Conservation (phyloP, 2,888 invertebrate species). For the Scaptomyza parva region DNA sequence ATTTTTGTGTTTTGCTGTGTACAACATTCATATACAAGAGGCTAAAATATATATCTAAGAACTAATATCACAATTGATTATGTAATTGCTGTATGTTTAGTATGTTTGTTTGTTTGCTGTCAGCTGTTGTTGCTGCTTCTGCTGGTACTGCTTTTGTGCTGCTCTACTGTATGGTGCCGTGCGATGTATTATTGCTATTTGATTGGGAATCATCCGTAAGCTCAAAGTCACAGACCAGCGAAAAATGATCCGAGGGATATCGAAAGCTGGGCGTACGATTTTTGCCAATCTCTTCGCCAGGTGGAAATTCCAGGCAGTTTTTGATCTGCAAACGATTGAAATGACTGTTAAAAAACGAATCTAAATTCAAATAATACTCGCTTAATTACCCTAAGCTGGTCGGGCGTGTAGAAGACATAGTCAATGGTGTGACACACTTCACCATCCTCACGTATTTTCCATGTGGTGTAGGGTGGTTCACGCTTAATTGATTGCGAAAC, state of each 20-base stretch:
- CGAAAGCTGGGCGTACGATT: slow-evolving; percentile 88
- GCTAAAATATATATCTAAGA: slow-evolving; percentile 82
- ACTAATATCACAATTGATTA: slow-evolving; percentile 84
- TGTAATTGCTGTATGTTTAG: slow-evolving; percentile 66
- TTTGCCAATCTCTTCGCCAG: slow-evolving; percentile 88
- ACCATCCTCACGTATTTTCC: slow-evolving; percentile 90
- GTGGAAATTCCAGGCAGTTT: slow-evolving; percentile 86
- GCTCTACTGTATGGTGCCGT: slow-evolving; percentile 58
- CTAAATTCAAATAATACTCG: neutral
- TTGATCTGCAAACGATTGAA: slow-evolving; percentile 69
- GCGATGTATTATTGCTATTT: slow-evolving; percentile 20
- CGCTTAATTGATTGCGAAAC: slow-evolving; percentile 82
- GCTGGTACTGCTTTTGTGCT: slow-evolving; percentile 2
- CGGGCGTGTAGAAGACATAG: slow-evolving; percentile 89
- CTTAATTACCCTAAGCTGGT: slow-evolving; percentile 86
- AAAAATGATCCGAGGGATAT: slow-evolving; percentile 92
- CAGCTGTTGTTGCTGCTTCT: slow-evolving; percentile 3
- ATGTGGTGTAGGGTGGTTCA: slow-evolving; percentile 91
- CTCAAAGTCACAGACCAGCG: slow-evolving; percentile 88
- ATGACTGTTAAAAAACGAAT: neutral
- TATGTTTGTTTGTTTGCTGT: slow-evolving; percentile 37
- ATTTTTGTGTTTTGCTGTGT: slow-evolving; percentile 39
- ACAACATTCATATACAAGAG: slow-evolving; percentile 57
- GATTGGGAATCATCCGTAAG: slow-evolving; percentile 58
- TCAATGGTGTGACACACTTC: slow-evolving; percentile 91